Evolutionary conservation across 2,888 invertebrate species (phyloP).

Genomic region (Netelia virgata): DNA sequence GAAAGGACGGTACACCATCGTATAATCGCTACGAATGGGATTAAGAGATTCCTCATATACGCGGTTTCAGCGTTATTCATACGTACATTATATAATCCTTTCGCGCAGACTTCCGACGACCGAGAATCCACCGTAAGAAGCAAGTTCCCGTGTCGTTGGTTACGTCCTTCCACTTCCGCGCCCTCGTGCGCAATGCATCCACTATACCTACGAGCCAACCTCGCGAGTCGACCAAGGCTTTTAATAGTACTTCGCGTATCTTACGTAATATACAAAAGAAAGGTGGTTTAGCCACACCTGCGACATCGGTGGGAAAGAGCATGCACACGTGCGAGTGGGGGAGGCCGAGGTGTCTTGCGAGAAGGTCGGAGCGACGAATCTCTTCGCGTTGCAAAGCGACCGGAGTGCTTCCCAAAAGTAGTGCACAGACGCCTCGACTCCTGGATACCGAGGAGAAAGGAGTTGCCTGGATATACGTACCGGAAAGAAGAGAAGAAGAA

Average conservation of each 20-base stretch:
- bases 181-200: constrained; percentile 39
- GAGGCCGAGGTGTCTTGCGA: constrained; percentile 28
- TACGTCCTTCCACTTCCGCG: constrained; percentile 50
- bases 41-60: constrained; percentile 59
- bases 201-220: constrained; percentile 19
- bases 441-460: constrained; percentile 36
- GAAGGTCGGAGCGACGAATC: constrained; percentile 40
- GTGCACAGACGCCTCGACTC: constrained; percentile 46
- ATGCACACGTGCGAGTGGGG: not conserved
- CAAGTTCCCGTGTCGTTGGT: constrained; percentile 45
- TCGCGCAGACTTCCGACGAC: constrained; percentile 16
- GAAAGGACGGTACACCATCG: constrained; percentile 33
- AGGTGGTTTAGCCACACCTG: constrained; percentile 36
- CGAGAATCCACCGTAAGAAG: constrained; percentile 52
- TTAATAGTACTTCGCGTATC: constrained; percentile 53
- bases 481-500: constrained; percentile 4
- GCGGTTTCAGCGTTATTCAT: constrained; percentile 45
- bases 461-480: constrained; percentile 25
- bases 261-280: constrained; percentile 30
- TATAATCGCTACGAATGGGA: constrained; percentile 62
- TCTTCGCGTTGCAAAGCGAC: constrained; percentile 24
- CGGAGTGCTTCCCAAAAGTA: constrained; percentile 32
- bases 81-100: constrained; percentile 35
- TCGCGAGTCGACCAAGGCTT: constrained; percentile 30
- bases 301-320: constrained; percentile 8